Percentiles rank a stretch among this genome's conserved stretches.
phyloP scores from a whole-genome alignment of 2,113 vertebrate species.

The Bubo blakistoni region DNA sequence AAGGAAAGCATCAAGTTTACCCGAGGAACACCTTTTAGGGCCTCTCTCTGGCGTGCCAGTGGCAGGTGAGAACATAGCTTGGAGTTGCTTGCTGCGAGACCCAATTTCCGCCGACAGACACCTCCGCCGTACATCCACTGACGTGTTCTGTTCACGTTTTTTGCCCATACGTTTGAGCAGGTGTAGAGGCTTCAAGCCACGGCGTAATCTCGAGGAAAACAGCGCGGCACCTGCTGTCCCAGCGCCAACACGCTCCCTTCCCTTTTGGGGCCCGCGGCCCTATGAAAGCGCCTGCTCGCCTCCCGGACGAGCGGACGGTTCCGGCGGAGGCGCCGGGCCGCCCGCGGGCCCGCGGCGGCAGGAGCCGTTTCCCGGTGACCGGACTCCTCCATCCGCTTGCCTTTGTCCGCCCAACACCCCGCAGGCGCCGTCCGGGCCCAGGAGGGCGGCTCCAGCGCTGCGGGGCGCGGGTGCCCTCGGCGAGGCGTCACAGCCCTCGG shows the following conservation, averaged over 20 bases:
- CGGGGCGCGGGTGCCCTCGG: background rate
- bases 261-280: background rate
- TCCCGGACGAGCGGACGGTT: fast-evolving
- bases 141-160: fast-evolving
- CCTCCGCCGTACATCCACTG: fast-evolving
- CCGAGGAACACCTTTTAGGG: background rate
- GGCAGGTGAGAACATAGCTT: background rate
- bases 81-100: background rate
- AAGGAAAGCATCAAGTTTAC: background rate
- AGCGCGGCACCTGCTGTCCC: background rate
- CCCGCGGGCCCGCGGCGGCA: no score
- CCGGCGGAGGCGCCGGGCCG: no score
- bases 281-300: background rate
- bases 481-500: no score
- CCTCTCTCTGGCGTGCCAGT: background rate
- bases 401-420: fast-evolving
- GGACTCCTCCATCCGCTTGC: no score
- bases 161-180: fast-evolving
- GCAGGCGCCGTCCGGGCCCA: no score
- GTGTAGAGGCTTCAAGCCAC: background rate
- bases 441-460: background rate
- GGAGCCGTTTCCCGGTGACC: background rate
- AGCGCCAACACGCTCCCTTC: background rate
- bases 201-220: background rate
- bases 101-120: fast-evolving